Evolutionary conservation across 92 coral and sea anemone genomes (phyloP).

Genomic region (Epizoanthus stellaris): DNA sequence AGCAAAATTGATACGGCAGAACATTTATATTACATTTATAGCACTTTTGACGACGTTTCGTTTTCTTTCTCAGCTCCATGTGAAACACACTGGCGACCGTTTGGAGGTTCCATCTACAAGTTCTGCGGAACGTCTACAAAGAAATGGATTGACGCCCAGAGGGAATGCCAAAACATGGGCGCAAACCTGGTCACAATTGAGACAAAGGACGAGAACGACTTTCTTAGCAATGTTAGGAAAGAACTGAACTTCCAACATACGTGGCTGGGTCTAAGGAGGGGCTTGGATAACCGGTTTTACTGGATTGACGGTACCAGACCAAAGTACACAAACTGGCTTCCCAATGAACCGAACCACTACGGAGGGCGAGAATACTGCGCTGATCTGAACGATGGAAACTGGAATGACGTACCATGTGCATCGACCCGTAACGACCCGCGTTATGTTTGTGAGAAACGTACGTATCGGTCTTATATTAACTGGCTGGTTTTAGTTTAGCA

Average conservation of each 20-base stretch:
- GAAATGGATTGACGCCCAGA: conserved; percentile 28
- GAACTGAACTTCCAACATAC: not conserved
- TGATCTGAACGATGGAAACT: conserved; percentile 20
- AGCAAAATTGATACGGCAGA: too few species aligned
- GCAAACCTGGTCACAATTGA: conserved; percentile 15
- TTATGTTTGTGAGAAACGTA: conserved; percentile 19
- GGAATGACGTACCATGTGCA: conserved; percentile 13
- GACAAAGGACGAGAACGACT: conserved; percentile 11
- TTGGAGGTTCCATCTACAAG: conserved; percentile 17
- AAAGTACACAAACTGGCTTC: conserved; percentile 6
- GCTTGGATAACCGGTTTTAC: too few species aligned
- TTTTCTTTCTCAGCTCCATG: conserved; percentile 5
- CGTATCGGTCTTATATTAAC: not conserved
- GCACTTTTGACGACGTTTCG: not conserved
- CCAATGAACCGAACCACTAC: conserved; percentile 17
- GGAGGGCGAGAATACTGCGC: conserved; percentile 23
- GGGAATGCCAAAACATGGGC: conserved; percentile 9
- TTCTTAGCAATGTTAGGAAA: not conserved
- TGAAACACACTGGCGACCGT: conserved; percentile 31
- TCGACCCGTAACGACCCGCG: not conserved
- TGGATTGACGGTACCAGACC: conserved; percentile 11
- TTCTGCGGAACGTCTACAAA: not conserved
- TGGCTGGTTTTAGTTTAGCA: not conserved
- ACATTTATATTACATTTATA: too few species aligned
- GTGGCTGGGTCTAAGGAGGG: conserved; percentile 21